Base-by-base conservation (phyloP, 2,888 invertebrate species). In the Melinaea marsaeus region DNA sequence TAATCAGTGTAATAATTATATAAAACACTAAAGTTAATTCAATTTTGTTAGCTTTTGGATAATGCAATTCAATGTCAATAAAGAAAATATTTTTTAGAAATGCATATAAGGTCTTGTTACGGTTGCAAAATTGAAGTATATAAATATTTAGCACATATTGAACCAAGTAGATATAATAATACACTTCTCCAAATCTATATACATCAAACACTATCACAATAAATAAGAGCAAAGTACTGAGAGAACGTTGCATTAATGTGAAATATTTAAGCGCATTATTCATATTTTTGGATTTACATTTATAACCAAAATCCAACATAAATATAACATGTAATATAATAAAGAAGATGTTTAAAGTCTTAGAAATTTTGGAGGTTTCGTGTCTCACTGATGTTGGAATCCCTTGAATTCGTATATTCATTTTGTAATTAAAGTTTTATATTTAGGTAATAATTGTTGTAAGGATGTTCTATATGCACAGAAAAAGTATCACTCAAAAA, bases 251-350 rank as follows among this genome's bases (percentile, higher is more conserved):
- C 2, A 58, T 13, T 22, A 61, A 9, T 9, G 42, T 58, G 47
- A 64, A 22, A n/a, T 55, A 48, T 13, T 56, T 34, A 13, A 59
- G 11, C 13, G 51, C 32, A 22, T 47, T 42, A n/a, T 58, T 11
- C 13, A 4, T 7, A 51, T 51, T 64, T 5, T 7, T 7, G 7
- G 64, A 58, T 3, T 13, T 2, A 45, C 5, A 35, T 61, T 37
- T 64, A 42, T 55, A 64, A 11, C 64, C 64, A 13, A 58, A 64
- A 11, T 61, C 61, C n/a, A 64, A 51, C 46, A 61, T 55, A 48
- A 64, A 64, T n/a, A 56, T 13, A 22, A 34, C 13, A 13, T 48
- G 55, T 42, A 64, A 11, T 33, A 64, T 34, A 1, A 33, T 2
- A 51, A 64, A 64, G 45, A 64, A 64, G 13, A 58, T 56, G 33